These are phyloP conservation scores for Columba janthina DNA, from an alignment of 2,113 vertebrate species.

Conservation along the genomic window DNA sequence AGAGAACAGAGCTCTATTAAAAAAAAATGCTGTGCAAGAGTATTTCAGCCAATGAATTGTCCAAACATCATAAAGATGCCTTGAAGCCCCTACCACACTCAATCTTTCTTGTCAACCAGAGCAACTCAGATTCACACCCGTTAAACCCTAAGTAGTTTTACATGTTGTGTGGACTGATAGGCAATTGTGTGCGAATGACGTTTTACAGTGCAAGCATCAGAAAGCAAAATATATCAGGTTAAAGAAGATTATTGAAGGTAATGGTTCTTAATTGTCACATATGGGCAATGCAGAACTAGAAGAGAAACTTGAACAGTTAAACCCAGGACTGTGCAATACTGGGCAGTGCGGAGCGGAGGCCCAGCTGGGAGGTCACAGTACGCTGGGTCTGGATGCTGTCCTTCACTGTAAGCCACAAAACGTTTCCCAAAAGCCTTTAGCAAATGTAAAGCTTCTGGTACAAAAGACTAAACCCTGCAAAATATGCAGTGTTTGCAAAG, in stretches of 20 bases:
- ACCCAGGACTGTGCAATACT: rapidly evolving
- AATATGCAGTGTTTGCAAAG: neutral
- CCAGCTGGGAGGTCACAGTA: neutral
- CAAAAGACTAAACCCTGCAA: neutral
- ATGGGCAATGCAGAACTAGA: neutral
- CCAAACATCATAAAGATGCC: neutral
- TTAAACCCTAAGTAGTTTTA: neutral
- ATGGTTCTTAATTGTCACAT: neutral
- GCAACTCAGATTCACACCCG: neutral
- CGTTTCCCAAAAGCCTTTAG: neutral
- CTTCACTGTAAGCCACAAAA: neutral
- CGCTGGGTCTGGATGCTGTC: neutral
- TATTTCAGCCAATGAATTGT: neutral
- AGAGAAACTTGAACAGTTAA: neutral
- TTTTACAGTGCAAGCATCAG: neutral
- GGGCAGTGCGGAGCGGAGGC: rapidly evolving
- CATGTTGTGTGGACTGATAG: neutral
- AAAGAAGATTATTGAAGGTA: neutral
- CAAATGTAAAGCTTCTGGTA: neutral
- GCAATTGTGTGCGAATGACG: neutral
- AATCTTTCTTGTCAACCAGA: neutral
- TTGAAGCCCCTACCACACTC: neutral
- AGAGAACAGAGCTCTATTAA: neutral
- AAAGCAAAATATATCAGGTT: neutral
- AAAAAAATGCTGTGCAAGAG: neutral